Evolutionary conservation across 64 coral and sea anemone genomes (phyloP).

Genomic region (Actinia tenebrosa): DNA sequence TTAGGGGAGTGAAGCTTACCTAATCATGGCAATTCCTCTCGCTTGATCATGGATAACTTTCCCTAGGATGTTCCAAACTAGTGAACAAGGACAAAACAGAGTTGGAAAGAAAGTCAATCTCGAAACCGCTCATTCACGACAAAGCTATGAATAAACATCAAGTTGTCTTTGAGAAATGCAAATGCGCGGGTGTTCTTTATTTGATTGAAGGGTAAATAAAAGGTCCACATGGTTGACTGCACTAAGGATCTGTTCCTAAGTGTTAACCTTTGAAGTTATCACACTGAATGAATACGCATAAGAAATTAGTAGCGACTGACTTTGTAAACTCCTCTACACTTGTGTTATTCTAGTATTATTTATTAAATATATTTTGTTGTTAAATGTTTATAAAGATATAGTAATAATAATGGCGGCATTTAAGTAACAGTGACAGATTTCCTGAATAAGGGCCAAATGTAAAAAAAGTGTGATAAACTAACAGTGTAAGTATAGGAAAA

Average conservation of each 20-base stretch:
- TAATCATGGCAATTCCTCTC: constrained; percentile 2
- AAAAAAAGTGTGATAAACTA: too few species aligned
- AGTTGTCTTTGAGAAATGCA: neutral
- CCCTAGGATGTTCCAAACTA: neutral
- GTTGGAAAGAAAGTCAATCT: neutral
- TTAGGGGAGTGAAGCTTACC: neutral
- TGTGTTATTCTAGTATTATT: too few species aligned
- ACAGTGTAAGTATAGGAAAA: too few species aligned
- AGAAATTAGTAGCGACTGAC: too few species aligned
- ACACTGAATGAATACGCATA: too few species aligned
- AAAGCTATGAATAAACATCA: constrained; percentile 13
- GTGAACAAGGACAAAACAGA: constrained; percentile 16
- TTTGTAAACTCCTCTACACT: too few species aligned
- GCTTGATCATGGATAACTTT: neutral
- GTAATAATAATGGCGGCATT: too few species aligned
- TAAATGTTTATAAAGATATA: too few species aligned
- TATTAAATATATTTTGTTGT: too few species aligned
- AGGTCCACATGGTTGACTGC: neutral
- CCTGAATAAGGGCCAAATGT: too few species aligned
- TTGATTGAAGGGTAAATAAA: neutral
- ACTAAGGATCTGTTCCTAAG: neutral
- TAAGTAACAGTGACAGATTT: too few species aligned
- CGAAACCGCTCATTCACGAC: constrained; percentile 6
- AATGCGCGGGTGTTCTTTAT: constrained; percentile 1
- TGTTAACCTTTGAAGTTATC: neutral